A percentile compares a stretch with the other conserved stretches of the same genome.
Evolutionary conservation across 2,113 vertebrate species (phyloP).

Genomic region (Rhinoptilus africanus): DNA sequence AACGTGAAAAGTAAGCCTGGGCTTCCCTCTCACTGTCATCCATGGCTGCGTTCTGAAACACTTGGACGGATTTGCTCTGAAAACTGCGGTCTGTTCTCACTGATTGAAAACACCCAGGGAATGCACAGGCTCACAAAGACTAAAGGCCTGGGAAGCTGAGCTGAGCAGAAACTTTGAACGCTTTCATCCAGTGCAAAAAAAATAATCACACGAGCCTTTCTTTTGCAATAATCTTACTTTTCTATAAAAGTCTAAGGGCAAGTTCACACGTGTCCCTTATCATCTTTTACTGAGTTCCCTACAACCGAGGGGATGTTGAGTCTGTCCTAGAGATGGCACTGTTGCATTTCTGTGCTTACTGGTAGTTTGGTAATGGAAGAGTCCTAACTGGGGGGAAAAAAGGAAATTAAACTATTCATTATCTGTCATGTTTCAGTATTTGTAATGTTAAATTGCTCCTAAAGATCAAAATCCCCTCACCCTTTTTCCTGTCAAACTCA

Average conservation of each 20-base stretch:
- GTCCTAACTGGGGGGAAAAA: background rate
- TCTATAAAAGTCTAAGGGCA: background rate
- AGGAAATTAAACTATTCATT: slow-evolving; percentile 3
- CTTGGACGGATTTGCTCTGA: background rate
- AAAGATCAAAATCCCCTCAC: slow-evolving; percentile 3
- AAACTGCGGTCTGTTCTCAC: background rate
- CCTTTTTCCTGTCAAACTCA: slow-evolving; percentile 25
- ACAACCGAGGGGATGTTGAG: background rate
- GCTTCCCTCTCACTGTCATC: background rate
- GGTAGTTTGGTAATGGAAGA: background rate
- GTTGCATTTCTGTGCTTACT: slow-evolving; percentile 38
- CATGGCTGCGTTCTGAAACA: background rate
- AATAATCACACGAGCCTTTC: background rate
- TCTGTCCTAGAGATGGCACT: slow-evolving; percentile 73
- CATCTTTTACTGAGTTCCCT: background rate
- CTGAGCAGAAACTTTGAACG: background rate
- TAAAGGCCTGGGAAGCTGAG: background rate
- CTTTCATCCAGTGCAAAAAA: background rate
- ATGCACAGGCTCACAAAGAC: background rate
- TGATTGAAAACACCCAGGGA: background rate
- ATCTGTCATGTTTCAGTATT: background rate
- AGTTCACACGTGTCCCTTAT: background rate
- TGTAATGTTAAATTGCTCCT: background rate
- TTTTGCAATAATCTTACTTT: background rate
- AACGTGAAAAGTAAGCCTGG: background rate